A percentile compares a stretch with the other conserved stretches of the same genome.
phyloP scores from a whole-genome alignment of 2,113 vertebrate genomes.

The Oreotrochilus melanogaster region DNA sequence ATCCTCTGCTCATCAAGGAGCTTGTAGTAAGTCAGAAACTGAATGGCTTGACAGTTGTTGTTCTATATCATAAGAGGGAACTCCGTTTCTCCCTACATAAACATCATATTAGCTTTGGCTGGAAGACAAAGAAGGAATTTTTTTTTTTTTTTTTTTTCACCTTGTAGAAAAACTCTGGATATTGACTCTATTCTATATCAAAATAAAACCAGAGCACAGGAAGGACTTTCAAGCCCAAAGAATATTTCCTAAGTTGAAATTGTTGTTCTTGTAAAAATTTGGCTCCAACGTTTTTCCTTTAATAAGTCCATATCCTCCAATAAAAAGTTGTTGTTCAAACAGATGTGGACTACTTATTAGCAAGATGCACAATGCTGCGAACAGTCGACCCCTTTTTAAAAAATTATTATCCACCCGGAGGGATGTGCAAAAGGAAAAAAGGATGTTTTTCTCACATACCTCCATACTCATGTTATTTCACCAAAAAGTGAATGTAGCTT shows the following conservation, averaged over 20 bases:
- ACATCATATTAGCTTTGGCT: neutral
- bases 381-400: neutral
- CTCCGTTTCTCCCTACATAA: neutral
- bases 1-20: neutral
- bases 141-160: neutral
- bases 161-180: neutral
- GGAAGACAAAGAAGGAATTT: neutral
- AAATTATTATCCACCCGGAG: neutral
- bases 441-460: neutral
- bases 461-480: neutral
- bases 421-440: neutral
- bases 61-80: neutral
- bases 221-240: neutral
- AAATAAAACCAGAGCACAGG: neutral
- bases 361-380: neutral
- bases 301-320: neutral
- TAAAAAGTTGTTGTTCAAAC: neutral
- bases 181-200: neutral
- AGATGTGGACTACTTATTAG: neutral
- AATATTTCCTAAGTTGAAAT: neutral
- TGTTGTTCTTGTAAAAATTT: neutral
- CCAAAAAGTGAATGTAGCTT: neutral
- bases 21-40: neutral
- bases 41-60: neutral
- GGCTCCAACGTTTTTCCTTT: neutral